Evolutionary conservation across 2,797 vertebrate genomes (phyloP), one percentile per base, ranked within the genome.

Genomic region (Poecilia wingei): DNA sequence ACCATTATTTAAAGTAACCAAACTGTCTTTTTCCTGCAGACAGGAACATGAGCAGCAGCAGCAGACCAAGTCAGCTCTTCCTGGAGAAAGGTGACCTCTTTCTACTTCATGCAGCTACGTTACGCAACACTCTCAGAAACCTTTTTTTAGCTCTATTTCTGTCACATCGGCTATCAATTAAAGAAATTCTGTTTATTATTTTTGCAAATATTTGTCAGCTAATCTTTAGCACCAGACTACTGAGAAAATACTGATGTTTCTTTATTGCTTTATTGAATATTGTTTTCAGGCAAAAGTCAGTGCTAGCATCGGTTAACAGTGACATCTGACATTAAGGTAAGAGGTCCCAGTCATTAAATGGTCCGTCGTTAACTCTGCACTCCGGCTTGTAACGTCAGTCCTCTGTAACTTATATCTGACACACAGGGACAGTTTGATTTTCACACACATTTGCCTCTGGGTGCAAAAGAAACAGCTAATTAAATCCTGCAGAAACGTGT

Each of bases 301-400:
- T 89, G 89, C 84, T 91, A 20, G 86, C 89, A 39, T 92, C 94
- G 36, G 86, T 92, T 16, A 83, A 87, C 66, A 85, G 76, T 81
- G 91, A 92, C 93, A 89, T 93, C 77, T 93, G 93, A 94, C 89
- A 89, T 92, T 92, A 90, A 94, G 90, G 92, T 93, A 84, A 91
- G 82, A 14, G 31, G n/a, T 85, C 75, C 59, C 39, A 0, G 45
- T 75, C 66, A 69, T 84, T 64, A 25, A 79, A 78, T 33, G 72
- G 53, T 25, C 76, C 61, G 79, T 77, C 79, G 78, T 77, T 55
- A 79, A 76, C 79, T 84, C 79, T 36, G 53, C 74, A 59, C 31
- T 6, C 49, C 28, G 82, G 85, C 90, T 90, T 91, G 82, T 88
- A 92, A 91, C 92, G 90, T 93, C 88, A 88, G 72, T 71, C 78